These are phyloP conservation scores for Pogoniulus pusillus DNA, from an alignment of 2,797 vertebrate species.

Conservation along the genomic window DNA sequence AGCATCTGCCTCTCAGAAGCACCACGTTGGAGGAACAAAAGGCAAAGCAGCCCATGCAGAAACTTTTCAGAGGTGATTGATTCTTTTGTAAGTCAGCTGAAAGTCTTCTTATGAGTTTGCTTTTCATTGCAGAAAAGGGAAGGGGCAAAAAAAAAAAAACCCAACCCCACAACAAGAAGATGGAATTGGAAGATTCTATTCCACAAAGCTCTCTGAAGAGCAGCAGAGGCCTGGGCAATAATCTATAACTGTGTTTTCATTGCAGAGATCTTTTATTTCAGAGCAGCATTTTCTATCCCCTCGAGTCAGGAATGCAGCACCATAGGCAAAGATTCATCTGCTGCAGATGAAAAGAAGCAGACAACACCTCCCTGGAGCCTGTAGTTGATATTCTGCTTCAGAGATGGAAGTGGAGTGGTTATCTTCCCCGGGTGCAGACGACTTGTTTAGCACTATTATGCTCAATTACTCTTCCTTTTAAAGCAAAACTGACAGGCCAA, in stretches of 20 bases:
- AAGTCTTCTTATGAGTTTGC: conserved; percentile 53
- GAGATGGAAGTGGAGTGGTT: conserved; percentile 33
- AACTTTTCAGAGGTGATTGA: conserved; percentile 60
- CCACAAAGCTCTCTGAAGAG: conserved; percentile 56
- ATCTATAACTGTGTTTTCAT: conserved; percentile 60
- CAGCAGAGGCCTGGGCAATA: conserved; percentile 45
- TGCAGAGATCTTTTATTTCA: conserved; percentile 67
- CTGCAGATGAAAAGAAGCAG: conserved; percentile 64
- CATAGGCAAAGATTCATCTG: conserved; percentile 62
- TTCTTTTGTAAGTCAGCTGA: conserved; percentile 42
- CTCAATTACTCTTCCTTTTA: conserved; percentile 27
- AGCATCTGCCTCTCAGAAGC: conserved; percentile 1
- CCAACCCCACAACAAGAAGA: no score
- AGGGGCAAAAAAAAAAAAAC: background rate
- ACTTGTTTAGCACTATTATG: conserved; percentile 53
- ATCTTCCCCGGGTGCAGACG: conserved; percentile 33
- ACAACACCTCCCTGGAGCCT: conserved; percentile 47
- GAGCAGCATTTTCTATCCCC: conserved; percentile 54
- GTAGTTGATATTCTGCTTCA: conserved; percentile 54
- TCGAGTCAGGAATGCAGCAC: conserved; percentile 61
- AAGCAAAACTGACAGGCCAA: conserved; percentile 8
- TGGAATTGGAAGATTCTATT: conserved; percentile 56
- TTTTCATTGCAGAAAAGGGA: conserved; percentile 32
- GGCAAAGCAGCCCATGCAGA: background rate
- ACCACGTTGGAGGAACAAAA: conserved; percentile 29